phyloP scores from a whole-genome alignment of 2,797 vertebrate species.

The Lemur catta region DNA sequence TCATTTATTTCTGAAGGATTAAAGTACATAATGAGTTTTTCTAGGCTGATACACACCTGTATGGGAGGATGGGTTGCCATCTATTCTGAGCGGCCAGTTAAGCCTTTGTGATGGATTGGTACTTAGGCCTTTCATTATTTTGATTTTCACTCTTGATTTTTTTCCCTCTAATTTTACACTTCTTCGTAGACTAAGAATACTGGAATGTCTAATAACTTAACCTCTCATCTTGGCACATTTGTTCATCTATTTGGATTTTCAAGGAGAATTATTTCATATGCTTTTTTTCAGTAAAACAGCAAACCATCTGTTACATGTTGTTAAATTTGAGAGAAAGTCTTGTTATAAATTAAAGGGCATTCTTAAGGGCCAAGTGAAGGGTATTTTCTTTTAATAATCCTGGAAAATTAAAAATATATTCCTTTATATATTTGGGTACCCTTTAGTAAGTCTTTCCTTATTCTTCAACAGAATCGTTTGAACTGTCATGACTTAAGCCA shows the following conservation, averaged over 20 bases:
- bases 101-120: neutral
- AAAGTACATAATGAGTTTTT: neutral
- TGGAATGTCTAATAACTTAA: neutral
- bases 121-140: neutral
- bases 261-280: neutral
- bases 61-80: neutral
- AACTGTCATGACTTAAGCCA: neutral
- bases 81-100: neutral
- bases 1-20: neutral
- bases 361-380: neutral
- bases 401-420: neutral
- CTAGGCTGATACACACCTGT: neutral
- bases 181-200: neutral
- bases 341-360: neutral
- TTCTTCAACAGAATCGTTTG: neutral
- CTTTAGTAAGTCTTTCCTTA: neutral
- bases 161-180: neutral
- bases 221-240: neutral
- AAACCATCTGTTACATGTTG: neutral
- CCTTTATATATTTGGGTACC: neutral
- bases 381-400: neutral
- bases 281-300: neutral
- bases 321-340: conserved; percentile 18
- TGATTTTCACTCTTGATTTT: neutral
- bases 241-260: neutral